These are phyloP conservation scores for Lithobates pipiens DNA, from an alignment of 2,797 vertebrate species.

Conservation along the genomic window DNA sequence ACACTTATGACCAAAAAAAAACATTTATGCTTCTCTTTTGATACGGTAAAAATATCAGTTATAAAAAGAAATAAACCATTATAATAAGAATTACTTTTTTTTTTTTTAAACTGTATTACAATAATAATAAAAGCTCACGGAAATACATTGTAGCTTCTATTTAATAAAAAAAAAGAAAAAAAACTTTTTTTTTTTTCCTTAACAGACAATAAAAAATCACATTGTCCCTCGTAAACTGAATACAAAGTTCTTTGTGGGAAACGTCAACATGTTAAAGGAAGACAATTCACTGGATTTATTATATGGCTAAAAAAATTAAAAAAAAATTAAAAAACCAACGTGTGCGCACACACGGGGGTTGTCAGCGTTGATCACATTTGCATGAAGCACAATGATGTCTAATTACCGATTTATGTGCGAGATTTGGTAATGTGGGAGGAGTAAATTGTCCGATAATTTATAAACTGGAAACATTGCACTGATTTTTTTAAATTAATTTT, in stretches of 20 bases:
- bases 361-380: slow-evolving; percentile 19
- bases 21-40: no score
- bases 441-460: slow-evolving; percentile 9
- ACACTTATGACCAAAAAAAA: no score
- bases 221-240: neutral
- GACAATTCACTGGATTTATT: neutral
- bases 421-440: slow-evolving; percentile 37
- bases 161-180: neutral
- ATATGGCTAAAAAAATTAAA: neutral
- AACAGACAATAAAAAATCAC: no score
- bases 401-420: slow-evolving; percentile 48
- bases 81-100: neutral
- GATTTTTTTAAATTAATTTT: neutral
- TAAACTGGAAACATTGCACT: slow-evolving; percentile 1
- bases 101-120: neutral
- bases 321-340: no score
- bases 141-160: neutral
- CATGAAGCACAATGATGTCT: slow-evolving; percentile 32
- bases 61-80: neutral
- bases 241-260: neutral
- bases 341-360: neutral
- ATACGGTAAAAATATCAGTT: no score
- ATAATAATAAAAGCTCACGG: neutral
- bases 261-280: neutral
- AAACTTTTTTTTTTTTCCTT: no score